A percentile compares a stretch with the other conserved stretches of the same genome.
These are phyloP conservation scores for Cyclura pinguis DNA, from an alignment of 2,797 vertebrate species.

Conservation along the genomic window DNA sequence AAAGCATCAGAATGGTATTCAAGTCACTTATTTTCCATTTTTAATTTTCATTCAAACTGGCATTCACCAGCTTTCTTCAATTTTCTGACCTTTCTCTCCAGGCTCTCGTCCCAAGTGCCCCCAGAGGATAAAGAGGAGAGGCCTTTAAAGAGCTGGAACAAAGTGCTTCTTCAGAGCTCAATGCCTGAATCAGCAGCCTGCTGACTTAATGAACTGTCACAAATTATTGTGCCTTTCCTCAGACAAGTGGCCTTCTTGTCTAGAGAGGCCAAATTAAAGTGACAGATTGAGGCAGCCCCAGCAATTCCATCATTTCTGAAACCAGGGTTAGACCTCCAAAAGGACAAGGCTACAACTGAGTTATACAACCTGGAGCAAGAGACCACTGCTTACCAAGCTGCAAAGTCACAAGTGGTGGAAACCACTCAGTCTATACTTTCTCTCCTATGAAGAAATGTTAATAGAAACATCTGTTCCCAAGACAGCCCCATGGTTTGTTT, in stretches of 20 bases:
- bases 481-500: neutral
- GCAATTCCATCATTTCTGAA: slow-evolving; percentile 56
- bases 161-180: slow-evolving; percentile 50
- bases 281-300: slow-evolving; percentile 63
- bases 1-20: slow-evolving; percentile 17
- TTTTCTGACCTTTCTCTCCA: slow-evolving; percentile 54
- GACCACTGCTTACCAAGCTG: slow-evolving; percentile 21
- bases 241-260: slow-evolving; percentile 60
- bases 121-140: slow-evolving; percentile 42
- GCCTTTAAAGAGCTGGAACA: slow-evolving; percentile 52
- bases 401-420: slow-evolving; percentile 24
- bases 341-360: slow-evolving; percentile 23
- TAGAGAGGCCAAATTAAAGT: slow-evolving; percentile 62
- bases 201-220: slow-evolving; percentile 73
- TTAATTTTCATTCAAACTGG: slow-evolving; percentile 52
- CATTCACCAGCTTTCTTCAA: slow-evolving; percentile 63
- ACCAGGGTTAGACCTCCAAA: slow-evolving; percentile 52
- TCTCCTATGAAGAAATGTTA: neutral
- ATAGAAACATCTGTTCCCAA: rapidly evolving
- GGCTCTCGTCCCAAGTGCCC: slow-evolving; percentile 34
- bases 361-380: slow-evolving; percentile 9
- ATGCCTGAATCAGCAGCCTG: slow-evolving; percentile 71
- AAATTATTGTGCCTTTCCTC: slow-evolving; percentile 69
- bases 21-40: slow-evolving; percentile 37
- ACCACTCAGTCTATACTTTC: slow-evolving; percentile 12